These are phyloP conservation scores for Austrolebias charrua DNA, from an alignment of 2,797 vertebrate genomes.

Conservation along the genomic window DNA sequence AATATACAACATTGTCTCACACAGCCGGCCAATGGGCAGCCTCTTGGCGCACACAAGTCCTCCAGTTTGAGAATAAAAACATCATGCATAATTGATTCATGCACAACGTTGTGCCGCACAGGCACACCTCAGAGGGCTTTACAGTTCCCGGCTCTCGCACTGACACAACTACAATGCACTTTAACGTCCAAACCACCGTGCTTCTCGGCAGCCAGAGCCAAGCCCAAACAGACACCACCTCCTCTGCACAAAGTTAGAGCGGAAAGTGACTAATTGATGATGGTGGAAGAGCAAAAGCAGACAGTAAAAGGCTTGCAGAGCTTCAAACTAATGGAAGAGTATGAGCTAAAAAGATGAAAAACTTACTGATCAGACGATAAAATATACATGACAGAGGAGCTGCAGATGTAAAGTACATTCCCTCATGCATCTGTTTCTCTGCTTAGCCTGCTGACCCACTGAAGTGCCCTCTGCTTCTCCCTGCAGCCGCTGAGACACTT, in stretches of 20 bases:
- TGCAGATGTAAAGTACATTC: slow-evolving; percentile 33
- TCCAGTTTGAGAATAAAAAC: slow-evolving; percentile 12
- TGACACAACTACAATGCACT: slow-evolving; percentile 34
- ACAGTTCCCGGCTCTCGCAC: slow-evolving; percentile 17
- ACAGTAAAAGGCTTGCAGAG: neutral
- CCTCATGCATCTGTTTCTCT: slow-evolving; percentile 34
- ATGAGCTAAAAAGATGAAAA: slow-evolving; percentile 10
- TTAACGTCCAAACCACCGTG: slow-evolving; percentile 9
- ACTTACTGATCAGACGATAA: slow-evolving; percentile 57
- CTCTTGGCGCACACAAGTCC: neutral
- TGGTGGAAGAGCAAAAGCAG: neutral
- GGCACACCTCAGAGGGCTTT: slow-evolving; percentile 19
- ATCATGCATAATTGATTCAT: slow-evolving; percentile 31
- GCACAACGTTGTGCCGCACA: slow-evolving; percentile 1
- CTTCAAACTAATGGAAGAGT: slow-evolving; percentile 5
- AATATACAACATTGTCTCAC: neutral
- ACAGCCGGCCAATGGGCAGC: neutral
- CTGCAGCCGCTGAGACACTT: slow-evolving; percentile 17
- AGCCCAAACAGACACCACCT: slow-evolving; percentile 19
- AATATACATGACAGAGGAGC: slow-evolving; percentile 65
- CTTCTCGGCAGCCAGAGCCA: slow-evolving; percentile 15
- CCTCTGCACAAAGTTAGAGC: neutral
- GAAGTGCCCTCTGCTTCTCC: slow-evolving; percentile 34
- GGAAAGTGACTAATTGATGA: slow-evolving; percentile 3
- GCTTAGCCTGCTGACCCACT: slow-evolving; percentile 56